Evolutionary conservation across 2,888 invertebrate species (phyloP).

Genomic region (Celastrina argiolus): DNA sequence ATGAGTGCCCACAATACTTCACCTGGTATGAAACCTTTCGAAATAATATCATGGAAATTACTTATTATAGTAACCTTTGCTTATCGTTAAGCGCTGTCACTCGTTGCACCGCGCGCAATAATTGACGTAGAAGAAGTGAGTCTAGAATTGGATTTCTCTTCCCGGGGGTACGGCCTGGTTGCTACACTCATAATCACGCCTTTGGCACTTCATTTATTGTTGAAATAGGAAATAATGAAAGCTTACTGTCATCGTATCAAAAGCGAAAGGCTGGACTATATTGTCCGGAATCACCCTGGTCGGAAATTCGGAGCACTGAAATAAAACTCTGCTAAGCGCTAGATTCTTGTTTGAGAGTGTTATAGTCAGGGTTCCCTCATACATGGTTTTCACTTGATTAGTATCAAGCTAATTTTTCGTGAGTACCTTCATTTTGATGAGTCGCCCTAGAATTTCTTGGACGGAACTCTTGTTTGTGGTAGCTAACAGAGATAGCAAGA

Average conservation of each 20-base stretch:
- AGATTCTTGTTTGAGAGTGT: too few relatives aligned
- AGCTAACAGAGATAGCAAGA: too few relatives aligned
- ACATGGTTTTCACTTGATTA: too few relatives aligned
- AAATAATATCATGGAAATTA: background rate
- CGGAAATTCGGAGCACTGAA: too few relatives aligned
- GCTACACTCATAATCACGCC: constrained; percentile 16
- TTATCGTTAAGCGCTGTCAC: background rate
- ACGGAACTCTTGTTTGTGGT: too few relatives aligned
- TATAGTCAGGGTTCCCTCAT: too few relatives aligned
- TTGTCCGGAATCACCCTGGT: too few relatives aligned
- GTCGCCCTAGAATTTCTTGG: too few relatives aligned
- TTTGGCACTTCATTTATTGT: constrained; percentile 18
- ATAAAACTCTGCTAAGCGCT: too few relatives aligned
- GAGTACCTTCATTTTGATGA: too few relatives aligned
- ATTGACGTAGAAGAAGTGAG: constrained; percentile 21
- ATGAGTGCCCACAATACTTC: too few relatives aligned
- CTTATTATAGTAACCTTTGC: background rate
- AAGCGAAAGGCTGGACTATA: background rate
- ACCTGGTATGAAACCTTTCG: background rate
- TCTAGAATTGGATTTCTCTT: constrained; percentile 18
- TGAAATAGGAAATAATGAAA: constrained; percentile 16
- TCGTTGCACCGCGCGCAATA: background rate
- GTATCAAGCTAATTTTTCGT: too few relatives aligned
- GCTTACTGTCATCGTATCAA: constrained; percentile 2
- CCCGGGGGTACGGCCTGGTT: constrained; percentile 15